Evolutionary conservation across 1,140 invertebrate species (phyloP).

Genomic region (Drosophila sp.): DNA sequence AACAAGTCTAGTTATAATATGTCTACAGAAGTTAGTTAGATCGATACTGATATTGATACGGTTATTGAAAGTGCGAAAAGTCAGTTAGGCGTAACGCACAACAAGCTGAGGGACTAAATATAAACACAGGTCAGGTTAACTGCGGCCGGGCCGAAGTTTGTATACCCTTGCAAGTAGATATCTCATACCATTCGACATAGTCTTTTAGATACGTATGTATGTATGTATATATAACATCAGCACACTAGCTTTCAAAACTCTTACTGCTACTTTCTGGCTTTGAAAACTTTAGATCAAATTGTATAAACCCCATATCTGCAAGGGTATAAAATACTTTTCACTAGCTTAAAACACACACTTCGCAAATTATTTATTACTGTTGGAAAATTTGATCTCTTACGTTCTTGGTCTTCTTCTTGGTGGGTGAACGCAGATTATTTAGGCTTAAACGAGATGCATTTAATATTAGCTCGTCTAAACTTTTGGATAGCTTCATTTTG

Average conservation of each 20-base stretch:
- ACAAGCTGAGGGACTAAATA: not conserved
- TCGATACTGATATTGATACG: constrained; percentile 36
- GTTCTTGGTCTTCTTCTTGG: constrained; percentile 76
- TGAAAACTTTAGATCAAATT: too few species aligned
- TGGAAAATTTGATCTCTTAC: constrained; percentile 61
- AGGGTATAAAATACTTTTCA: too few species aligned
- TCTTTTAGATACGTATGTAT: too few species aligned
- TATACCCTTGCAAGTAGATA: too few species aligned
- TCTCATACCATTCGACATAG: too few species aligned
- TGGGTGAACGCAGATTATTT: constrained; percentile 75
- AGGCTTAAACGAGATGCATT: constrained; percentile 77
- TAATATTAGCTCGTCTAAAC: constrained; percentile 78
- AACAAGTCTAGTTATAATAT: constrained; percentile 18
- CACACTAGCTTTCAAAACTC: too few species aligned
- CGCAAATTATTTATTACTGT: not conserved
- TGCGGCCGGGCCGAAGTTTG: too few species aligned
- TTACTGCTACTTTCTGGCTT: too few species aligned
- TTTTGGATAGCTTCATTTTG: constrained; percentile 82
- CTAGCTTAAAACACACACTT: too few species aligned
- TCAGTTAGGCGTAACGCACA: constrained; percentile 38
- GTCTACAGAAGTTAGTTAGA: constrained; percentile 17
- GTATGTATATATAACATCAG: too few species aligned
- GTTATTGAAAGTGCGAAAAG: constrained; percentile 43
- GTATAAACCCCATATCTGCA: too few species aligned
- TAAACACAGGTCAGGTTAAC: not conserved